A percentile compares a stretch with the other conserved stretches of the same genome.
Evolutionary conservation across 2,113 vertebrate genomes (phyloP).

Genomic region (Alces alces): DNA sequence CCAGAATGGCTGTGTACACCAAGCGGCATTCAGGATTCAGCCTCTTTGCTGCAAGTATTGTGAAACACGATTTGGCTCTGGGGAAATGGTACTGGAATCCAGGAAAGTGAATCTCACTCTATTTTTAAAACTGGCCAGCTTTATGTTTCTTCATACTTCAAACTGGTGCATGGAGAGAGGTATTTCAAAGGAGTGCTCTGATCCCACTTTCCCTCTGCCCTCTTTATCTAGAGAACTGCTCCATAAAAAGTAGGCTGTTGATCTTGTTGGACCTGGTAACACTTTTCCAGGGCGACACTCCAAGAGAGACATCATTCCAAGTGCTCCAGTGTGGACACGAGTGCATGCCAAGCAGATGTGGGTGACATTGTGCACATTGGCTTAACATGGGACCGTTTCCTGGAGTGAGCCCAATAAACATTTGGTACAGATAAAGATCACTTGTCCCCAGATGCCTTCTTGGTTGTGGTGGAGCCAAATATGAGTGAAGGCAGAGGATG

Average conservation of each 20-base stretch:
- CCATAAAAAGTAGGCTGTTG: neutral
- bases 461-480: neutral
- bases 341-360: neutral
- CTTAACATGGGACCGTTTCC: neutral
- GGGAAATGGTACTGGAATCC: neutral
- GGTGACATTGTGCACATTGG: neutral
- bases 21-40: fast-evolving
- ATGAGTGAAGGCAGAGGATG: neutral
- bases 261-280: neutral
- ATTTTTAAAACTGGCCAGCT: neutral
- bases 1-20: neutral
- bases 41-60: neutral
- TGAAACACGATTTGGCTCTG: neutral
- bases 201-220: too few species aligned
- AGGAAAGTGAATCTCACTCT: neutral
- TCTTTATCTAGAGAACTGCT: neutral
- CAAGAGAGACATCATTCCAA: neutral
- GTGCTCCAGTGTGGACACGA: neutral
- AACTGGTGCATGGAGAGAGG: neutral
- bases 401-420: neutral
- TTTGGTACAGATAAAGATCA: slow-evolving; percentile 21
- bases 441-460: slow-evolving; percentile 47
- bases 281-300: neutral
- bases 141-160: neutral
- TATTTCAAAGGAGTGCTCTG: neutral